phyloP scores from a whole-genome alignment of 2,888 invertebrate species.

The Osedax fenrisi region DNA sequence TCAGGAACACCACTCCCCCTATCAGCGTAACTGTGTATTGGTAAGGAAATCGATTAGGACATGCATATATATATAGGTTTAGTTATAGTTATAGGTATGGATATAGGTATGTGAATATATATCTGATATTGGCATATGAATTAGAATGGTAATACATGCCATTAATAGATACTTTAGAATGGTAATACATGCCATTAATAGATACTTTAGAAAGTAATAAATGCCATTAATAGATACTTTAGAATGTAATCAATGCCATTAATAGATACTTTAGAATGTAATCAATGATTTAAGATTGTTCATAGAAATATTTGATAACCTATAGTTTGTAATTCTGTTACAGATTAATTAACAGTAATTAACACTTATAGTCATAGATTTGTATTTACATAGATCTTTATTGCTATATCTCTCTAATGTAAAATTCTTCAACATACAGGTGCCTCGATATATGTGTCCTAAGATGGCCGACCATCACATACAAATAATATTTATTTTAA shows the following conservation, averaged over 20 bases:
- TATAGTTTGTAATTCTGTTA: too few relatives aligned
- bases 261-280: not conserved
- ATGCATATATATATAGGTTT: constrained; percentile 58
- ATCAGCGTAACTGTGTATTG: constrained; percentile 71
- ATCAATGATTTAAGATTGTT: too few relatives aligned
- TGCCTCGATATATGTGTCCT: too few relatives aligned
- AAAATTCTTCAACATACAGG: too few relatives aligned
- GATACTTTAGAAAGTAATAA: not conserved
- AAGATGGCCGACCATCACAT: too few relatives aligned
- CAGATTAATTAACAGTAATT: too few relatives aligned
- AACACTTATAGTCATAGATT: too few relatives aligned
- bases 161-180: not conserved
- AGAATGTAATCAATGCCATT: not conserved
- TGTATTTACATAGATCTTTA: too few relatives aligned
- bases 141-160: not conserved
- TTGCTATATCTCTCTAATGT: too few relatives aligned
- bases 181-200: not conserved
- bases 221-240: not conserved
- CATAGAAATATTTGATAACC: too few relatives aligned
- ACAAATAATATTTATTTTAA: too few relatives aligned
- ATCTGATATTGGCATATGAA: constrained; percentile 36
- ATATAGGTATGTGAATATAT: too few relatives aligned
- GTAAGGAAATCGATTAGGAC: constrained; percentile 73
- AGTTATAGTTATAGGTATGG: not conserved
- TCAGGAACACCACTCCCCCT: constrained; percentile 83